Base-by-base conservation (phyloP, 2,797 vertebrate genomes). In the Sebastes diaconus region DNA sequence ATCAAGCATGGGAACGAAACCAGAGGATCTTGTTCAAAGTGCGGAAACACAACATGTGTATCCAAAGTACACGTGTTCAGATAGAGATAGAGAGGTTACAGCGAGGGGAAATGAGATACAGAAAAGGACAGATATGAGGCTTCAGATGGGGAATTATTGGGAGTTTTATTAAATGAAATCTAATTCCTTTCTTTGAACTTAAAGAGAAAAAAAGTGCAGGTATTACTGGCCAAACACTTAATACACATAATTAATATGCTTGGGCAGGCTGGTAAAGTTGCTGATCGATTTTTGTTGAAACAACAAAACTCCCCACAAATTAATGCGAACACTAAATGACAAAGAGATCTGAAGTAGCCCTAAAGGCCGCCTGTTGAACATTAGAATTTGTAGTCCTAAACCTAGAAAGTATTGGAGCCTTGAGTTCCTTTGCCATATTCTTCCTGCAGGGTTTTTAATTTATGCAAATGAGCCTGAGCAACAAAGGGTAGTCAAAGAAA, bases 11-110 rank as follows among this genome's bases (percentile, higher is more conserved):
- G 36, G 85, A 84, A 52, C 27, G 10, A 66, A 67, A 79, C 32
- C 6, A 8, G 34, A 72, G 74, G 79, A 77, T 78, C 66, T 50
- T 73, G 76, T 74, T 87, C 54, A 86, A 72, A 83, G 83, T 32
- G 39, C 0, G 4, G 69, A 72, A 73, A 81, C 70, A 66, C 11
- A 68, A 73, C 77, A 76, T 67, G 46, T 68, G 75, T 18, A 75
- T 72, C 32, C 34, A 64, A 22, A 81, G 57, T 25, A 2, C 61
- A 46, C 39, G 67, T 71, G 80, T 29, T 32, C 58, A 55, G 81
- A 74, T 18, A 24, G 72, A 75, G 67, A 58, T 9, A 69, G 67
- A 66, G 64, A 70, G 42, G 46, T 32, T 25, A 58, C 27, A 73
- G 68, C 4, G 10, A 67, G 22, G 36, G 77, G 59, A 59, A 71